Base-by-base conservation (phyloP, 2,113 vertebrate species). In the Thalassoma bifasciatum region DNA sequence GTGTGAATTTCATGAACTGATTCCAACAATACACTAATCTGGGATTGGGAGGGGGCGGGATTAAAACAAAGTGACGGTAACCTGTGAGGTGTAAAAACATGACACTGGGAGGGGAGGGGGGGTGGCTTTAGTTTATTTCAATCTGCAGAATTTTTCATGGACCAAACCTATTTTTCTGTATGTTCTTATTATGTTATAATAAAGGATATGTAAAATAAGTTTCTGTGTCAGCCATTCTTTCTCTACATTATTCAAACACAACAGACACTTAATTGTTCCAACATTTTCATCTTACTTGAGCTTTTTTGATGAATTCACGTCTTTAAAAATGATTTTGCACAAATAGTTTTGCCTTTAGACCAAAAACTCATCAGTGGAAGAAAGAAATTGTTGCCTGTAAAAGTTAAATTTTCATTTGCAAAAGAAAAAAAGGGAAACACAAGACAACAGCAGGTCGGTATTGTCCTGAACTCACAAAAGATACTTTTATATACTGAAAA, bases 131-230 rank as follows among this genome's bases (percentile, higher is more conserved):
- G 78, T 79, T 53, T 85, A 77, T 85, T 85, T 88, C 61, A 86
- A 89, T 86, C 84, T 89, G 85, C 68, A 89, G 76, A 87, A 65
- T 86, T 90, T 91, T 93, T 93, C 85, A 89, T 92, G 94, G 94
- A 95, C 94, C 93, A 94, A 95, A 93, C 84, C 81, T 93, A 90
- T 93, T 92, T 92, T 93, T 93, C 89, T 93, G 88, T 93, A 91
- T 92, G 90, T 94, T 91, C 80, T 81, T 91, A 75, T 80, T 81
- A 90, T 89, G 90, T 93, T 93, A 92, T 92, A 94, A 93, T 95
- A 95, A 95, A 95, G 90, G 83, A 82, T 68, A 90, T 86, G 86
- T 92, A 89, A 88, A 93, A 89, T 60, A 2, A 19, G 17, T 17
- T 65, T 72, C 1, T 64, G 2, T 70, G 14, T 63, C 19, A 36